Conservation (phyloP, 2,888 invertebrate genomes). For the Chymomyza amoena region DNA sequence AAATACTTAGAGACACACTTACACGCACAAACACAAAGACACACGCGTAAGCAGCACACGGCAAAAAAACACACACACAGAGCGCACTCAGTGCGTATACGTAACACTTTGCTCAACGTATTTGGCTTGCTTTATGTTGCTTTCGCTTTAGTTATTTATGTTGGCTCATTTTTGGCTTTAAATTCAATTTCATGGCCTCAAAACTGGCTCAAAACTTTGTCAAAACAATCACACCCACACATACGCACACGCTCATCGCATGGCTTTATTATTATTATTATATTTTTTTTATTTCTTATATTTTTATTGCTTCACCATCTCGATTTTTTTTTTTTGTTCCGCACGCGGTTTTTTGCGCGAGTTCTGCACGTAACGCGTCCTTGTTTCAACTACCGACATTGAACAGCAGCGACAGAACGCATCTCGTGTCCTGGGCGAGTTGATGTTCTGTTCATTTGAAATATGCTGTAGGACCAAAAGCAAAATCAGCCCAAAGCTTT, state of each 20-base stretch:
- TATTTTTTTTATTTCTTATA: constrained; percentile 30
- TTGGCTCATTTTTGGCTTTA: background rate
- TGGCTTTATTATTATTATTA: constrained; percentile 10
- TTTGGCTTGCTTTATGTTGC: background rate
- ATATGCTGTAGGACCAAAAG: constrained; percentile 34
- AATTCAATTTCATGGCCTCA: background rate
- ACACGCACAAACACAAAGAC: constrained; percentile 13
- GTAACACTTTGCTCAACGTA: constrained; percentile 36
- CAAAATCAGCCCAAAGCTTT: constrained; percentile 7
- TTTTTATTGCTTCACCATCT: constrained; percentile 5
- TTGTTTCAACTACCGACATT: constrained; percentile 76
- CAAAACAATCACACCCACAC: constrained; percentile 17
- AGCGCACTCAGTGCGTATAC: constrained; percentile 47
- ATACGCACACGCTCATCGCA: constrained; percentile 11
- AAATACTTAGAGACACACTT: constrained; percentile 19
- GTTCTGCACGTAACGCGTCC: constrained; percentile 76
- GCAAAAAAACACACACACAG: background rate
- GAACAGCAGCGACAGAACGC: constrained; percentile 54
- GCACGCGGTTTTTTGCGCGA: constrained; percentile 43
- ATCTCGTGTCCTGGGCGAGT: constrained; percentile 75
- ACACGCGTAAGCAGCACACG: constrained; percentile 1
- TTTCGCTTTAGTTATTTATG: constrained; percentile 22
- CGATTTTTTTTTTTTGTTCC: background rate
- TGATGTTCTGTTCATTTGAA: constrained; percentile 2
- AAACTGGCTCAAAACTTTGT: constrained; percentile 2